Evolutionary conservation across 2,888 invertebrate species (phyloP).

Genomic region (Acrocyrtus sp.): DNA sequence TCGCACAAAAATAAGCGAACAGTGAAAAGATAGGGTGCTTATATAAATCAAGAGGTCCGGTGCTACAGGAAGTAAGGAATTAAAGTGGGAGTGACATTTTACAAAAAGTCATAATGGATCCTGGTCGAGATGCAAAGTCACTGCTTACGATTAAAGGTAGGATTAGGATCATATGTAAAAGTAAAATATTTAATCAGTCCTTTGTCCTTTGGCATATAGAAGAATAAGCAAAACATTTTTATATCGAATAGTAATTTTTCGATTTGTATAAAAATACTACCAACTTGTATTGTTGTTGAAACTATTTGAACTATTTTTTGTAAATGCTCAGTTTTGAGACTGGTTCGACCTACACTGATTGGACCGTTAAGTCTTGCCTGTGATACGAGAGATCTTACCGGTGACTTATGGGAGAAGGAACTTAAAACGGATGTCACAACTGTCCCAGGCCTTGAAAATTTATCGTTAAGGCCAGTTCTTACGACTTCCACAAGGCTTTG

Average conservation of each 20-base stretch:
- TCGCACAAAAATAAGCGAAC: too few relatives aligned
- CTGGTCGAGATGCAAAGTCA: slow-evolving; percentile 56
- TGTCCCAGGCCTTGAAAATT: slow-evolving; percentile 81
- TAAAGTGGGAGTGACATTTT: slow-evolving; percentile 4
- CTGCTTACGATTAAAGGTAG: slow-evolving; percentile 62
- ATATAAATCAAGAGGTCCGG: too few relatives aligned
- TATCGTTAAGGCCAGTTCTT: slow-evolving; percentile 90
- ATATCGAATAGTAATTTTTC: slow-evolving; percentile 13
- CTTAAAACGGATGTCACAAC: slow-evolving; percentile 86
- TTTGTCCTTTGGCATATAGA: too few relatives aligned
- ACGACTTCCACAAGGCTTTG: slow-evolving; percentile 95
- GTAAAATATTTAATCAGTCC: too few relatives aligned
- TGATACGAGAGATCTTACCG: slow-evolving; percentile 86
- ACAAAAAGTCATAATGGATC: slow-evolving; percentile 28
- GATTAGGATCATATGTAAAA: too few relatives aligned
- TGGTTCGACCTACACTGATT: slow-evolving; percentile 90
- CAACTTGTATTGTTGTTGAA: neutral
- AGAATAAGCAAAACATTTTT: too few relatives aligned
- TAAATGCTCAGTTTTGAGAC: slow-evolving; percentile 81
- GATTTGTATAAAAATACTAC: neutral
- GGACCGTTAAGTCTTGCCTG: slow-evolving; percentile 84
- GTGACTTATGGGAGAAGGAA: slow-evolving; percentile 80
- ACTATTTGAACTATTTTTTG: neutral
- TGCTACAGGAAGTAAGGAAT: too few relatives aligned
- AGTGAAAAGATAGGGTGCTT: too few relatives aligned